Conservation (phyloP, 2,888 invertebrate genomes). For the Lithosia quadra region DNA sequence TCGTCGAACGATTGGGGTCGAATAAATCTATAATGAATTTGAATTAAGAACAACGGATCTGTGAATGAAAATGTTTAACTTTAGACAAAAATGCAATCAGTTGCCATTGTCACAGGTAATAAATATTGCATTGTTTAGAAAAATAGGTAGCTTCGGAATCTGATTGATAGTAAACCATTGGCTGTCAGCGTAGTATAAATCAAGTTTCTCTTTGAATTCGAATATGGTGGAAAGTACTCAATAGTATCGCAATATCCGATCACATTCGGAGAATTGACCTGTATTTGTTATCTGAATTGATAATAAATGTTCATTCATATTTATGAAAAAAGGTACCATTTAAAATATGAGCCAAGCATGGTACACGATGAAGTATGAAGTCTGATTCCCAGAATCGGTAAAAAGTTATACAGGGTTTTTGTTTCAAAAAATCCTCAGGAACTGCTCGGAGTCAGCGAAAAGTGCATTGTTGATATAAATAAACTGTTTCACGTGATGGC, state of each 20-base stretch:
- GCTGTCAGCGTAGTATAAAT: conserved; percentile 57
- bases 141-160: conserved; percentile 37
- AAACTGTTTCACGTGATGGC: no score
- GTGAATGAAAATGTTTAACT: conserved; percentile 40
- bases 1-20: conserved; percentile 51
- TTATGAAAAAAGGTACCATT: neutral
- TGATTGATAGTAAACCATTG: conserved; percentile 45
- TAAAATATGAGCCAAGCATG: neutral
- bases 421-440: no score
- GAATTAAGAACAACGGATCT: conserved; percentile 46
- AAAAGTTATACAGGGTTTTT: neutral
- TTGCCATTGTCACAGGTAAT: conserved; percentile 30
- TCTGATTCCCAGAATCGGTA: neutral
- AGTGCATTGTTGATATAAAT: no score
- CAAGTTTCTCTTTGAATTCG: conserved; percentile 56
- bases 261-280: conserved; percentile 65
- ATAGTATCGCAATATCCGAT: conserved; percentile 67
- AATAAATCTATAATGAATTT: conserved; percentile 42
- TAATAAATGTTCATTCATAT: conserved; percentile 25
- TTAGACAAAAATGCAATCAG: conserved; percentile 29
- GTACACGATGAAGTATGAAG: neutral
- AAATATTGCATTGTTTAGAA: conserved; percentile 45
- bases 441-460: no score
- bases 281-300: conserved; percentile 55
- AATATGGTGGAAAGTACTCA: conserved; percentile 59